Evolutionary conservation across 2,113 vertebrate species (phyloP).

Genomic region (Tauraco erythrolophus): DNA sequence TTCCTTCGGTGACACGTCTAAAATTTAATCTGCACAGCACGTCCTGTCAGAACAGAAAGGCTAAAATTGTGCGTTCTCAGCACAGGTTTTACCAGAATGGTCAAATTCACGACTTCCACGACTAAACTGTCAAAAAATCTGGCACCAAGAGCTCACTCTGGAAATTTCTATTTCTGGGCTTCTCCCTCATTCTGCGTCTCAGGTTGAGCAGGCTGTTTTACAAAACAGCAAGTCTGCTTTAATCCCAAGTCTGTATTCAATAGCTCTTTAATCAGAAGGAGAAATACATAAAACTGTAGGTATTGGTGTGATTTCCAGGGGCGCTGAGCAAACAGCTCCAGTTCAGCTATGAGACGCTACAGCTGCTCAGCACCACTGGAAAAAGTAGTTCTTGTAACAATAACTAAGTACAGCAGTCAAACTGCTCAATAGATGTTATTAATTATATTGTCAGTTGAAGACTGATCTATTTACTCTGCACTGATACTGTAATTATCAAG

Average conservation of each 20-base stretch:
- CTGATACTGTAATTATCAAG: slow-evolving; percentile 20
- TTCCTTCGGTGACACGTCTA: neutral
- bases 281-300: neutral
- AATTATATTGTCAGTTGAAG: slow-evolving; percentile 24
- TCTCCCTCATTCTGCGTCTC: neutral
- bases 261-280: neutral
- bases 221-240: neutral
- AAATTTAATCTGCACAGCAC: neutral
- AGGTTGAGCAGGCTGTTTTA: rapidly evolving
- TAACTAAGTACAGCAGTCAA: neutral
- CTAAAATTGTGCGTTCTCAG: neutral
- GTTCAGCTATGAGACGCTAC: neutral
- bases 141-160: neutral
- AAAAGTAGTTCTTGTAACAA: neutral
- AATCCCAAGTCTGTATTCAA: neutral
- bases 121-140: neutral
- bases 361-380: neutral
- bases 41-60: slow-evolving; percentile 7
- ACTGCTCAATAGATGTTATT: neutral
- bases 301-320: neutral
- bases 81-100: neutral
- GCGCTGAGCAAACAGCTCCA: neutral
- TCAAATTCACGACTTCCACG: neutral
- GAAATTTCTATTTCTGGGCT: neutral
- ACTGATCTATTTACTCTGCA: slow-evolving; percentile 18